Conservation (phyloP, 2,797 vertebrate genomes). For the Gobionotothen gibberifrons region DNA sequence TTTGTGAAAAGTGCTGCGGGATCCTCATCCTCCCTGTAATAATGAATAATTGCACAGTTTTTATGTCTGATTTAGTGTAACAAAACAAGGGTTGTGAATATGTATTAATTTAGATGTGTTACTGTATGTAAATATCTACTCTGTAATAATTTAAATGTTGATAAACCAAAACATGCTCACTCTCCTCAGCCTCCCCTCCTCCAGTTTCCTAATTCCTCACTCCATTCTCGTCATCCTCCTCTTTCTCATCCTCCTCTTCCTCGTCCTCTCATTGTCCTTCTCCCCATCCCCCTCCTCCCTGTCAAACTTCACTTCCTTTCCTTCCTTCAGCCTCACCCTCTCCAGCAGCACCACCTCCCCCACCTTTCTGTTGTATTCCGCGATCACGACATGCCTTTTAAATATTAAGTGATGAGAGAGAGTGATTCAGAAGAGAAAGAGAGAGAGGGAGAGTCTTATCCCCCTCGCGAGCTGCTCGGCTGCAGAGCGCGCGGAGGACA, state of each 20-base stretch:
- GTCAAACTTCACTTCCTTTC: neutral
- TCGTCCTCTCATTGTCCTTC: neutral
- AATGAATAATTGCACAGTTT: too few species aligned
- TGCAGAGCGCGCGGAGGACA: constrained; percentile 11
- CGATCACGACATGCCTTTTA: constrained; percentile 46
- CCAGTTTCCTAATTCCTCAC: too few species aligned
- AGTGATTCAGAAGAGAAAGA: neutral
- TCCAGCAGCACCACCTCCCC: neutral
- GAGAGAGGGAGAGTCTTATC: neutral
- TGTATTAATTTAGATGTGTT: too few species aligned
- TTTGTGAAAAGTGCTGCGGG: too few species aligned
- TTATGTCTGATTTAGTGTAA: too few species aligned
- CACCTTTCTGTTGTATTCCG: neutral
- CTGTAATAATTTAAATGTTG: too few species aligned
- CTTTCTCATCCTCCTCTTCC: neutral
- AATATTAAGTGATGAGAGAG: constrained; percentile 38
- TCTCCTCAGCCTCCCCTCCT: too few species aligned
- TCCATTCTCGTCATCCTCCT: neutral
- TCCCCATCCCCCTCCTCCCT: neutral
- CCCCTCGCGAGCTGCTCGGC: neutral
- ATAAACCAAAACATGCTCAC: too few species aligned
- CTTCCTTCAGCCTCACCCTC: neutral
- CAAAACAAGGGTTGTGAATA: too few species aligned
- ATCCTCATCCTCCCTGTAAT: too few species aligned
- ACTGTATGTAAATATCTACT: too few species aligned